Conservation (phyloP, 2,113 vertebrate genomes). For the Capra hircus region DNA sequence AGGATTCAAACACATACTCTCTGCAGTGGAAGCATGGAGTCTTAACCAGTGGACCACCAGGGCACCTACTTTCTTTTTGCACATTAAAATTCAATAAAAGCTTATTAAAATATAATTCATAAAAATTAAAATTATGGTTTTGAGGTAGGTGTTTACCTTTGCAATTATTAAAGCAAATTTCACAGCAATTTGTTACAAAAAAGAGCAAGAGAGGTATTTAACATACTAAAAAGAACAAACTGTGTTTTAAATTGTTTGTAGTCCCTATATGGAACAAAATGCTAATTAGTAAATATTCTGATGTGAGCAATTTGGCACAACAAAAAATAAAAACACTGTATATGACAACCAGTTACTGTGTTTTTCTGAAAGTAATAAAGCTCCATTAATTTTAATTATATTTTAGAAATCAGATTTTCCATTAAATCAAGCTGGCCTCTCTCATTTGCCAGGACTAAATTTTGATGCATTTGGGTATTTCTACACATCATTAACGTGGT, state of each 20-base stretch:
- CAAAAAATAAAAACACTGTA: neutral
- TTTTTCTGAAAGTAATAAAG: conserved; percentile 32
- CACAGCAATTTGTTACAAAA: neutral
- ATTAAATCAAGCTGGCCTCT: conserved; percentile 7
- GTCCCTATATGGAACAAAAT: neutral
- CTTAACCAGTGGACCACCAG: neutral
- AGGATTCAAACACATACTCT: neutral
- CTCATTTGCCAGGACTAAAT: conserved; percentile 41
- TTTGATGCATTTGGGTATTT: conserved; percentile 41
- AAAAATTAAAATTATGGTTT: neutral
- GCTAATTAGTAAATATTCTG: neutral
- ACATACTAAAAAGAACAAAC: neutral
- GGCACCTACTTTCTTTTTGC: neutral
- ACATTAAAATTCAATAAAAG: neutral
- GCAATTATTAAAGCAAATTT: neutral
- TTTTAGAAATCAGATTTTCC: conserved; percentile 36
- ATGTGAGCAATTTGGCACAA: conserved; percentile 2
- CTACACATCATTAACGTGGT: conserved; percentile 33
- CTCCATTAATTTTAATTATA: conserved; percentile 40
- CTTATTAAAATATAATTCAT: neutral
- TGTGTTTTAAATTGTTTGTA: neutral
- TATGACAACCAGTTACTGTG: neutral
- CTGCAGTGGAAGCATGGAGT: neutral
- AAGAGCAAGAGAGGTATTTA: neutral
- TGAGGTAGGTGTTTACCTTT: neutral